Conservation (phyloP, 2,888 invertebrate genomes). For the Eilema depressum region DNA sequence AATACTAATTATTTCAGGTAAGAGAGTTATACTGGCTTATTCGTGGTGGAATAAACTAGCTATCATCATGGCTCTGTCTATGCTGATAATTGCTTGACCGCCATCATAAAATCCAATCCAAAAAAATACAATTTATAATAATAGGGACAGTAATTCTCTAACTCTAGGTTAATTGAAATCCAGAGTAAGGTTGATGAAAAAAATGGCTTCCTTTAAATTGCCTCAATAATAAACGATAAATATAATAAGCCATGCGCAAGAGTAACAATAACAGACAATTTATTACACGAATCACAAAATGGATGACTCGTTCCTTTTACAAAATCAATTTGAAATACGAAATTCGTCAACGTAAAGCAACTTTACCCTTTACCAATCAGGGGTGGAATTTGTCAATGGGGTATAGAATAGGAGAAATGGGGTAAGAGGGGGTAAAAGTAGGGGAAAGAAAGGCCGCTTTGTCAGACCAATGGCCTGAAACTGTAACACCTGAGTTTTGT, state of each 20-base stretch:
- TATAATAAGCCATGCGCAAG: background rate
- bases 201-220: background rate
- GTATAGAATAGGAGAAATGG: constrained; percentile 21
- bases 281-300: constrained; percentile 11
- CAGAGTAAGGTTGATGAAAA: no score
- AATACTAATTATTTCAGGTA: no score
- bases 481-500: constrained; percentile 71
- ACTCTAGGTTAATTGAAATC: no score
- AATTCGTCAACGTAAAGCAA: constrained; percentile 52
- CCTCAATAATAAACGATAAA: background rate
- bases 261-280: background rate
- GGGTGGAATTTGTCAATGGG: constrained; percentile 50
- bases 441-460: constrained; percentile 54
- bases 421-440: constrained; percentile 27
- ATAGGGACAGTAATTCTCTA: background rate
- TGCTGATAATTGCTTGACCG: background rate
- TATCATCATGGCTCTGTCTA: background rate
- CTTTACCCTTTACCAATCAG: constrained; percentile 54
- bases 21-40: no score
- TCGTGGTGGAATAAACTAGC: no score
- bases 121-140: background rate
- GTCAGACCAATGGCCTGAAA: constrained; percentile 67
- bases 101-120: background rate
- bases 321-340: constrained; percentile 28
- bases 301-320: constrained; percentile 7